Evolutionary conservation across 2,888 invertebrate genomes (phyloP), one percentile per base, ranked within the genome.

Genomic region (Machimus rusticus): DNA sequence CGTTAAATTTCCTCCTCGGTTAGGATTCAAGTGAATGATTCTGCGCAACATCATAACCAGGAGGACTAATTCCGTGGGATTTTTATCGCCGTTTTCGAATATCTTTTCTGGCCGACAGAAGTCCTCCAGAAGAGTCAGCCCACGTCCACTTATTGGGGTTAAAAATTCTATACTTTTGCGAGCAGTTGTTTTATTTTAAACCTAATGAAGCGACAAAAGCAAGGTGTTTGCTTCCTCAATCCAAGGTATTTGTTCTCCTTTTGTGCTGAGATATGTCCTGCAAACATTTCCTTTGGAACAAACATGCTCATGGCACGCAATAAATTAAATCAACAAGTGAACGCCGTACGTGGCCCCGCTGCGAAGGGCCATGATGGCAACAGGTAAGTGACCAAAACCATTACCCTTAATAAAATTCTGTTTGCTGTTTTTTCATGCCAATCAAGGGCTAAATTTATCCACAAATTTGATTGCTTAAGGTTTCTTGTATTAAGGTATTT

Each of bases 291-390:
- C 86, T 87, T 84, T 78, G 87, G 87, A 85, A 86, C 79, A 88
- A 88, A 88, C 88, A 88, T 57, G 79, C 46, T 87, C 87, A 43
- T 74, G 51, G 46, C 85, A 87, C 85, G 85, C 87, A 88, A 88
- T 88, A 88, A 88, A 88, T 88, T 88, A 87, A 88, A 88, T 88
- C 88, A 87, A 88, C 88, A 88, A 88, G 88, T 87, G 85, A 76
- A 78, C 85, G 31, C 79, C 51, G 76, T 57, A 74, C 79, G 78
- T 78, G 85, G 85, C 85, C 46, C 46, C 85, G 39, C 28, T 51
- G 46, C 39, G 74, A 34, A 43, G 23, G 74, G 43, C 74, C 46
- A 85, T 74, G 12, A 43, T 23, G 74, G 74, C 31, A 85, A 14
- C 85, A 85, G 85, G 85, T 85, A 74, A 85, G 23, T 28, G 85